Conservation (phyloP, 1,140 invertebrate species). For the Aleiodes sp. region DNA sequence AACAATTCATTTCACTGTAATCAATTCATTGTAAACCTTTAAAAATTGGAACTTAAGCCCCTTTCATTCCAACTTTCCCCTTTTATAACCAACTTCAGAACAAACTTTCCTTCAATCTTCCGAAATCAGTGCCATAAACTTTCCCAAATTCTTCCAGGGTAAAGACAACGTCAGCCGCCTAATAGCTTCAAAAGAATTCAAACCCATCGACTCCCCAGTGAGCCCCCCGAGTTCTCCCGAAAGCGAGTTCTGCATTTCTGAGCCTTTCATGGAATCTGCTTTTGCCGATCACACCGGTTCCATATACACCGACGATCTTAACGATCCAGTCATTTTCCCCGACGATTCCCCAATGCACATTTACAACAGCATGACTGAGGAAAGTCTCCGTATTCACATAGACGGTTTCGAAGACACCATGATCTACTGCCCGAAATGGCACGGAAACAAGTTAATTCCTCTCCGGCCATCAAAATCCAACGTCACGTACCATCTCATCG, state of each 20-base stretch:
- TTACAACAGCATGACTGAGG: constrained; percentile 70
- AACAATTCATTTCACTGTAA: background rate
- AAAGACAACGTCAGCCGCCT: constrained; percentile 35
- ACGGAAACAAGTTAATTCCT: constrained; percentile 75
- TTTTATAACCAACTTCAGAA: too few species aligned
- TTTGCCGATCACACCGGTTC: constrained; percentile 32
- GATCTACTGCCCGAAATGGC: constrained; percentile 76
- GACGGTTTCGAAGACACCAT: constrained; percentile 74
- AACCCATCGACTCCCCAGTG: constrained; percentile 44
- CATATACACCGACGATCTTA: background rate
- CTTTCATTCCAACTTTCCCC: too few species aligned
- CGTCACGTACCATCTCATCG: constrained; percentile 75
- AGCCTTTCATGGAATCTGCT: constrained; percentile 42
- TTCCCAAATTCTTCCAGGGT: constrained; percentile 35
- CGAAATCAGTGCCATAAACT: too few species aligned
- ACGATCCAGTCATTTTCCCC: constrained; percentile 41
- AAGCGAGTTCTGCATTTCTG: constrained; percentile 33
- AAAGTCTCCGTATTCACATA: constrained; percentile 72
- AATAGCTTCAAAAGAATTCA: constrained; percentile 47
- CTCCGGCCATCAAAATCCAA: constrained; percentile 74
- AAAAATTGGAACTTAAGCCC: too few species aligned
- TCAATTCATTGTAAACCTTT: constrained; percentile 16
- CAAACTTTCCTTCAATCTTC: too few species aligned
- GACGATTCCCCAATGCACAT: constrained; percentile 67
- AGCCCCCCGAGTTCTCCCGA: constrained; percentile 55